Evolutionary conservation across 1,140 invertebrate genomes (phyloP).

Genomic region (Drosophila insularis): DNA sequence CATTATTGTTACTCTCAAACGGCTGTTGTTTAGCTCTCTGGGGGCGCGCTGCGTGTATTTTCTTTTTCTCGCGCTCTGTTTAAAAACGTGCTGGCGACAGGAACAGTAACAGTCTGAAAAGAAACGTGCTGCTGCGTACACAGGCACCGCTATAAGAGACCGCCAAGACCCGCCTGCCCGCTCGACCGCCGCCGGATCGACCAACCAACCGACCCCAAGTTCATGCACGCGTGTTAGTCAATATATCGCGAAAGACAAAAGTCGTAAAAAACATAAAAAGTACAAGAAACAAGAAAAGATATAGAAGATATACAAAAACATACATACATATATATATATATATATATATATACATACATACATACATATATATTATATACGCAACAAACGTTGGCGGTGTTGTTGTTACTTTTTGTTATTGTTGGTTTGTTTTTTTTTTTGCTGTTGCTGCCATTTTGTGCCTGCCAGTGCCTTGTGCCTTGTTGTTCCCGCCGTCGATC

Average conservation of each 20-base stretch:
- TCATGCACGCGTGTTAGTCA: slow-evolving; percentile 51
- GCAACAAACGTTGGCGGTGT: slow-evolving; percentile 24
- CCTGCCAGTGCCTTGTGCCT: slow-evolving; percentile 19
- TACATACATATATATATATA: slow-evolving; percentile 13
- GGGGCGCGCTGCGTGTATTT: slow-evolving; percentile 29
- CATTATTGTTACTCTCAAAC: not conserved
- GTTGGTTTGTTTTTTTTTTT: slow-evolving; percentile 27
- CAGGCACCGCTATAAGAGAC: too few species aligned
- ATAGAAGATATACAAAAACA: slow-evolving; percentile 15
- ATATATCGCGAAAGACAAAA: slow-evolving; percentile 53
- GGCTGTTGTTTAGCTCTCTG: slow-evolving; percentile 21
- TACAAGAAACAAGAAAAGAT: slow-evolving; percentile 33
- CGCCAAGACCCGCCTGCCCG: too few species aligned
- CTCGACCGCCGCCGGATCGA: too few species aligned
- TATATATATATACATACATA: slow-evolving; percentile 5
- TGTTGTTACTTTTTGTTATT: slow-evolving; percentile 25
- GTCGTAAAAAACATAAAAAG: slow-evolving; percentile 49
- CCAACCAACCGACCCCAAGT: slow-evolving; percentile 39
- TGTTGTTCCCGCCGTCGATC: slow-evolving; percentile 17
- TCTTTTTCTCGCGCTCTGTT: slow-evolving; percentile 61
- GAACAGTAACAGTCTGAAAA: slow-evolving; percentile 74
- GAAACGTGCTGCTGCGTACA: slow-evolving; percentile 67
- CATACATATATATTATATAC: slow-evolving; percentile 21
- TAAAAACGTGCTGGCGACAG: slow-evolving; percentile 73
- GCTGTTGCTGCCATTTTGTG: slow-evolving; percentile 43